Conservation (phyloP, 2,113 vertebrate species). For the Mungos mungo region DNA sequence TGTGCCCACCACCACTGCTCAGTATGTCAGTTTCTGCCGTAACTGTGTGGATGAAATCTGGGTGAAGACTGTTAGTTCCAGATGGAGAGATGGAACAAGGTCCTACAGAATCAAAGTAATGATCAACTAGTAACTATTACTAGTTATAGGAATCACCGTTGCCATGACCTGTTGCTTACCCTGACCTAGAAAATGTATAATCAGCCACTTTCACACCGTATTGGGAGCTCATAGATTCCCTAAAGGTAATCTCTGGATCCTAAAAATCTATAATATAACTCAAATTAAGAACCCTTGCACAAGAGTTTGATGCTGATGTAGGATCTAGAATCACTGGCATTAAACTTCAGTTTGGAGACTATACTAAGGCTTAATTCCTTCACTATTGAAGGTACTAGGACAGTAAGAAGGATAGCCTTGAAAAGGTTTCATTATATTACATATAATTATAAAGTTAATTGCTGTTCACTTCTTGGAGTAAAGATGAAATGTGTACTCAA, state of each 20-base stretch:
- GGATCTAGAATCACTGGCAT: neutral
- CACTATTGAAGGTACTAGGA: neutral
- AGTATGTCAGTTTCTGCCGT: neutral
- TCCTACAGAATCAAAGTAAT: neutral
- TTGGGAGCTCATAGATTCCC: neutral
- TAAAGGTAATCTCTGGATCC: neutral
- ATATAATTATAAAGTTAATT: neutral
- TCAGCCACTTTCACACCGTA: neutral
- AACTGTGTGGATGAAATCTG: neutral
- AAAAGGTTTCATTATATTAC: neutral
- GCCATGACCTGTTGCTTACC: neutral
- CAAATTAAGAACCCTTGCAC: neutral
- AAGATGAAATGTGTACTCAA: neutral
- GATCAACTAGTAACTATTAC: neutral
- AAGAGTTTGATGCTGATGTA: neutral
- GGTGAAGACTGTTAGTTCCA: neutral
- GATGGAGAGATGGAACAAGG: neutral
- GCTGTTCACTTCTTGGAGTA: neutral
- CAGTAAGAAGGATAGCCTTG: neutral
- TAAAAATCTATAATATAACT: neutral
- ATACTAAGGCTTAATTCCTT: neutral
- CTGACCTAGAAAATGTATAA: neutral
- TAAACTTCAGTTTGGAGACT: neutral
- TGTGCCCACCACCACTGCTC: neutral
- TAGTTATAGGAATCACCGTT: neutral